Evolutionary conservation across 1,140 invertebrate species (phyloP).

Genomic region (Saxidomus purpurata): DNA sequence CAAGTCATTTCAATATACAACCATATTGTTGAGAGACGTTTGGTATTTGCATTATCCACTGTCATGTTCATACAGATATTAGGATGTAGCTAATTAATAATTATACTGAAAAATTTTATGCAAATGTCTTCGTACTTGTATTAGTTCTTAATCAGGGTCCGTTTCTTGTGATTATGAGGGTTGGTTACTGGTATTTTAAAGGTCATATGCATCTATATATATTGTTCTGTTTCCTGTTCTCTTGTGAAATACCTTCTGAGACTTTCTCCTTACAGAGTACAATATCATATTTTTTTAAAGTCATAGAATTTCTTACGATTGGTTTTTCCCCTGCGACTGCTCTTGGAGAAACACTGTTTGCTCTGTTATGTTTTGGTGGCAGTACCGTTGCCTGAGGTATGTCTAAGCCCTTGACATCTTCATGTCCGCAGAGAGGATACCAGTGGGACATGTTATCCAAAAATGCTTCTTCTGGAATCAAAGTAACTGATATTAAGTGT

Average conservation of each 20-base stretch:
- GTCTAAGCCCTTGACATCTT: constrained; percentile 79
- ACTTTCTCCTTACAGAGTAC: too few relatives aligned
- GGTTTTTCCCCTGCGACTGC: background rate
- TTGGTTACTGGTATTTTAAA: too few relatives aligned
- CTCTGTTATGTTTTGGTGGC: constrained; percentile 70
- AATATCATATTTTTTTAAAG: background rate
- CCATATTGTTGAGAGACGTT: background rate
- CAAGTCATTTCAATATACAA: too few relatives aligned
- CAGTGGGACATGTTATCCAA: constrained; percentile 88
- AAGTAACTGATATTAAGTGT: too few relatives aligned
- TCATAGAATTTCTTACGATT: background rate
- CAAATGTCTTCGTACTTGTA: too few relatives aligned
- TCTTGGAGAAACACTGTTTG: constrained; percentile 35
- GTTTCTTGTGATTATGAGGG: too few relatives aligned
- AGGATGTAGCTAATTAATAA: too few relatives aligned
- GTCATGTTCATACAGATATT: background rate
- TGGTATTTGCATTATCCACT: background rate
- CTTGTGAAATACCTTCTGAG: too few relatives aligned
- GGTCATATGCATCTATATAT: too few relatives aligned
- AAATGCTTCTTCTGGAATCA: constrained; percentile 85
- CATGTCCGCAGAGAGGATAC: constrained; percentile 87
- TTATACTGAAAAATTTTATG: too few relatives aligned
- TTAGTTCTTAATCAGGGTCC: too few relatives aligned
- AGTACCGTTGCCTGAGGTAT: constrained; percentile 82
- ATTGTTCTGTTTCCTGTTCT: too few relatives aligned